These are phyloP conservation scores for Chelonus formosanus DNA, from an alignment of 2,888 invertebrate species.

Conservation along the genomic window DNA sequence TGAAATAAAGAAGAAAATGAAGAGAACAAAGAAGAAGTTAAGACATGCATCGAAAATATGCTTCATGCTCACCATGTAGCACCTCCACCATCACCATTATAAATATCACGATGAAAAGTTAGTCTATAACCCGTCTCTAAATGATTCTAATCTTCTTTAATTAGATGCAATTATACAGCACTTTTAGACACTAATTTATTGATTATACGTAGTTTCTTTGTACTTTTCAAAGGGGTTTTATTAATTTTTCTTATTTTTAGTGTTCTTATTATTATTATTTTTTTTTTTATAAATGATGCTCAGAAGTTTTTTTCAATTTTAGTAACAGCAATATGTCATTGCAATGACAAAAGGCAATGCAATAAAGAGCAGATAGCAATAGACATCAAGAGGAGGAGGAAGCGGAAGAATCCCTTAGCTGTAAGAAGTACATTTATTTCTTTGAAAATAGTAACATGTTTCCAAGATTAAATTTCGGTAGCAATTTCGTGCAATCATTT, in stretches of 20 bases:
- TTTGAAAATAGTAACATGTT: slow-evolving; percentile 25
- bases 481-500: slow-evolving; percentile 10
- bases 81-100: slow-evolving; percentile 39
- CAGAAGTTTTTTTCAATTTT: slow-evolving; percentile 43
- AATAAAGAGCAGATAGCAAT: slow-evolving; percentile 61
- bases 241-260: slow-evolving; percentile 9
- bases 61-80: slow-evolving; percentile 31
- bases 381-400: slow-evolving; percentile 62
- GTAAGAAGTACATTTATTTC: slow-evolving; percentile 48
- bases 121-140: slow-evolving; percentile 36
- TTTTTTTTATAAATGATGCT: slow-evolving; percentile 38
- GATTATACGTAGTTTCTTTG: slow-evolving; percentile 24
- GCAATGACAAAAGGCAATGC: slow-evolving; percentile 59
- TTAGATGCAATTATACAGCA: slow-evolving; percentile 21
- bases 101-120: slow-evolving; percentile 28
- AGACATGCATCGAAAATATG: slow-evolving; percentile 21
- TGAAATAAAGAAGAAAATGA: not conserved
- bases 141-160: slow-evolving; percentile 25
- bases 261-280: slow-evolving; percentile 18
- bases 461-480: slow-evolving; percentile 19
- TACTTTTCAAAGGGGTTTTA: slow-evolving; percentile 26
- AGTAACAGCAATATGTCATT: slow-evolving; percentile 56
- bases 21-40: slow-evolving; percentile 5
- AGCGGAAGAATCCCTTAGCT: slow-evolving; percentile 61
- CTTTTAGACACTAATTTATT: slow-evolving; percentile 22